Evolutionary conservation across 2,888 invertebrate species (phyloP), one percentile per base, ranked within the genome.

Genomic region (Sceliomorpha sp.): DNA sequence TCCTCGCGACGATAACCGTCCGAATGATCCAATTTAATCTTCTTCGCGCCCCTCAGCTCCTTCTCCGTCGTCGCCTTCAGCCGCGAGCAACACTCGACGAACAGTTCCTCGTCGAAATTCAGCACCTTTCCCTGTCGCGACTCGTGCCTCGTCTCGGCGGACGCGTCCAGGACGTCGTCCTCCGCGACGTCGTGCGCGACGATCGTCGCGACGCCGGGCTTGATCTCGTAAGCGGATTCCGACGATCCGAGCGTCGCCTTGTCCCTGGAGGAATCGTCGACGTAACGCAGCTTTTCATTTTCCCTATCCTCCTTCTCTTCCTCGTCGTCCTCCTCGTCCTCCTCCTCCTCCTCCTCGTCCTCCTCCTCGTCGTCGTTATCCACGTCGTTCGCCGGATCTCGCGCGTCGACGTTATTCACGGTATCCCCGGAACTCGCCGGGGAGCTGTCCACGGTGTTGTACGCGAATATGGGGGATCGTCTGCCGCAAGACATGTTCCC

Each of bases 71-170:
- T 87, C 0, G 88, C 87, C 53, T 88, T 88, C 14, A 88, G 58
- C 24, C 88, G 81, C 4, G 88, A 88, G 66, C 88, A 88, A 37
- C 88, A 87, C 51, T 88, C 88, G 2, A 87, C 88, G 45, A 88
- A 88, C 5, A 88, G 70, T 51, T 87, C 88, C 50, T 88, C 86
- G 31, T 88, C 88, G 13, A 84, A 87, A 44, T 88, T 88, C 15
- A 88, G 59, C 3, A 87, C 86, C 24, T 87, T 88, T 0, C 85
- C 86, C 15, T 86, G 84, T 1, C 86, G 74, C 0, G 81, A 75
- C 40, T 83, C 83, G 17, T 76, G 63, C 1, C 70, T 66, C 1
- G 50, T 44, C 6, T 72, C 70, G 10, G 47, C 58, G 2, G 78
- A 70, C 15, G 73, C 67, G 27, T 75, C 73, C 26, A 71, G 63